Evolutionary conservation across 2,797 vertebrate species (phyloP).

Genomic region (Capromys pilorides): DNA sequence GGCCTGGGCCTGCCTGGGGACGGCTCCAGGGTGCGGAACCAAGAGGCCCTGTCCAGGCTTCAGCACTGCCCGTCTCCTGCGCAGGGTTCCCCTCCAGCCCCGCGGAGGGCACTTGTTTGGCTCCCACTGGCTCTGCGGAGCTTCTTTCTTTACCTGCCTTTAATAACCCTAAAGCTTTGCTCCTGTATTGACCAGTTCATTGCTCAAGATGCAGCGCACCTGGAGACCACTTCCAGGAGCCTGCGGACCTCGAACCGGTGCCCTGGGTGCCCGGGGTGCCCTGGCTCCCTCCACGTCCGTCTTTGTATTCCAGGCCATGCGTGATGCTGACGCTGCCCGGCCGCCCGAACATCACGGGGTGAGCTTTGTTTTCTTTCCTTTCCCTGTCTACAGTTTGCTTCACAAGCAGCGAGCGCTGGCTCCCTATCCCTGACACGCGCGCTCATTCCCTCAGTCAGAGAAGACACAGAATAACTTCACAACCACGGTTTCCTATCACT

Average conservation of each 20-base stretch:
- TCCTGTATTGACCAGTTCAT: neutral
- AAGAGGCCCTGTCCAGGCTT: too few relatives aligned
- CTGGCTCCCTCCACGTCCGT: neutral
- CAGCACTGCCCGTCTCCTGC: too few relatives aligned
- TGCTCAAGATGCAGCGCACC: neutral
- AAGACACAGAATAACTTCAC: neutral
- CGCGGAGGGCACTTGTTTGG: too few relatives aligned
- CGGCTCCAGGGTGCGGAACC: too few relatives aligned
- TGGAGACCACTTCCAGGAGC: neutral
- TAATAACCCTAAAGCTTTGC: neutral
- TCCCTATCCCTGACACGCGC: neutral
- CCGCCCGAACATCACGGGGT: neutral
- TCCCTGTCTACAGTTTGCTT: neutral
- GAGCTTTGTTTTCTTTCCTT: neutral
- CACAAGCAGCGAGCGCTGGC: neutral
- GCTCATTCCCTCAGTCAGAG: neutral
- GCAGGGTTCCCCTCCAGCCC: too few relatives aligned
- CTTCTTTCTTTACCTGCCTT: too few relatives aligned
- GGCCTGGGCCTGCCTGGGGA: too few relatives aligned
- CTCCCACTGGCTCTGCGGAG: too few relatives aligned
- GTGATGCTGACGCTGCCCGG: neutral
- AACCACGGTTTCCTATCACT: neutral
- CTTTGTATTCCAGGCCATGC: neutral
- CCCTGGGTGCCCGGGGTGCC: too few relatives aligned
- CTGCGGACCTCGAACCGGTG: too few relatives aligned